Evolutionary conservation across 2,797 vertebrate species (phyloP).

Genomic region (Anisognathus igniventris): DNA sequence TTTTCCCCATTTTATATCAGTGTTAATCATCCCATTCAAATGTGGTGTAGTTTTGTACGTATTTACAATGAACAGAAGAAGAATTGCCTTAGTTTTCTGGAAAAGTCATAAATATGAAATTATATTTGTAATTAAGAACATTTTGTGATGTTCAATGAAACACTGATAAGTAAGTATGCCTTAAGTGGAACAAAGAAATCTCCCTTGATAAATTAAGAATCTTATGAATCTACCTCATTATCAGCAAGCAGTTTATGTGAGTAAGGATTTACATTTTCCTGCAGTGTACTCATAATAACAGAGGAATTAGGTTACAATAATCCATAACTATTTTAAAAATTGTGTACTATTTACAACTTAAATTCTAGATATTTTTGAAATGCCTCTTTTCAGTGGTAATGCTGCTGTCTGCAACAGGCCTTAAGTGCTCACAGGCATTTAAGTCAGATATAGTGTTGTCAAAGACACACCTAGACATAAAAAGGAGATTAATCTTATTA

Average conservation of each 20-base stretch:
- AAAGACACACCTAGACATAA: background rate
- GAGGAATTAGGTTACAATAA: background rate
- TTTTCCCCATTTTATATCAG: background rate
- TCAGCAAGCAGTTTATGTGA: background rate
- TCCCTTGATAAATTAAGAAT: background rate
- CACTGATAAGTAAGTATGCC: background rate
- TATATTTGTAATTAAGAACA: background rate
- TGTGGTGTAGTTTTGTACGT: background rate
- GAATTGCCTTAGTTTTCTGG: background rate
- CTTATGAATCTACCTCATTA: background rate
- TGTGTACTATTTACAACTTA: background rate
- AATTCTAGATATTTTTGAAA: background rate
- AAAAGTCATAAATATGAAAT: background rate
- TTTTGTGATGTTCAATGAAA: background rate
- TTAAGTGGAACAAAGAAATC: background rate
- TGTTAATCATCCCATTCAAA: background rate
- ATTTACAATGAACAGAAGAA: background rate
- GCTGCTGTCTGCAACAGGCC: background rate
- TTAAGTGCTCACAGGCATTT: background rate
- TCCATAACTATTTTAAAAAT: background rate
- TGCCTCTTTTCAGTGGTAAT: background rate
- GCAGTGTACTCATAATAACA: background rate
- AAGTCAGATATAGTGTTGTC: background rate
- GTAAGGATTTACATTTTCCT: background rate
- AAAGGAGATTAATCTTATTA: background rate